Base-by-base conservation (phyloP, 92 coral and sea anemone genomes). In the Porites cylindrica region DNA sequence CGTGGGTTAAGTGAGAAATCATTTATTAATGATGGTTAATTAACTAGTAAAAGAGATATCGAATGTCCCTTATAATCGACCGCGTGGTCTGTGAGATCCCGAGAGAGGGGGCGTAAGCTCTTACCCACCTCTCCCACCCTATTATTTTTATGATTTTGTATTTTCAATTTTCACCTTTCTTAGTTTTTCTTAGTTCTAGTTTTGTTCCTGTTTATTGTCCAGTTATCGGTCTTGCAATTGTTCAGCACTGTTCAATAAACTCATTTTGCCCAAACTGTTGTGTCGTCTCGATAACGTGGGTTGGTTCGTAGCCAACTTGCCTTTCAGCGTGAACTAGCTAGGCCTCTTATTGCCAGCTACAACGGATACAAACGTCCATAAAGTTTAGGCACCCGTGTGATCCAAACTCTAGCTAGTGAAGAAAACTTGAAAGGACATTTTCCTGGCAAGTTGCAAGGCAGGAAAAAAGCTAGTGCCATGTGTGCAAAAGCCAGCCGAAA, bases 31-130 rank as follows among this genome's bases (percentile, higher is more conserved):
- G 78, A 73, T 73, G 63, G 78, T 73, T 73, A 51, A 76, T 76
- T 77, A 61, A 77, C 81, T 77, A 77, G 81, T 59, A 53, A 77
- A 6, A 77, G 68, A 53, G 68, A 60, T 59, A 61, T 77, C 56
- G 54, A 60, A 59, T 77, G 6, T 77, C 81, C 61, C 54, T 14
- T 23, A 77, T 61, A 77, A 26, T 77, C 70, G 4, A 38, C 43
- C 52, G 70, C 3, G 69, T 50, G 13, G 68, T 7, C 65, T 61
- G 52, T 77, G 2, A 29, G 81, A 77, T 77, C 69, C 70, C 58
- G 32, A 26, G 78, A 77, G 69, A 77, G 17, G 50, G 58, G 81
- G 50, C 21, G 21, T 76, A 76, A 76, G 51, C 81, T 61, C 51
- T 77, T 77, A 11, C 74, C 74, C 50, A 14, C 74, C 74, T 1